A percentile compares a stretch with the other conserved stretches of the same genome.
These are phyloP conservation scores for Hormiphora californensis DNA, from an alignment of 37 sponge, comb jelly and placozoan genomes.

Conservation along the genomic window DNA sequence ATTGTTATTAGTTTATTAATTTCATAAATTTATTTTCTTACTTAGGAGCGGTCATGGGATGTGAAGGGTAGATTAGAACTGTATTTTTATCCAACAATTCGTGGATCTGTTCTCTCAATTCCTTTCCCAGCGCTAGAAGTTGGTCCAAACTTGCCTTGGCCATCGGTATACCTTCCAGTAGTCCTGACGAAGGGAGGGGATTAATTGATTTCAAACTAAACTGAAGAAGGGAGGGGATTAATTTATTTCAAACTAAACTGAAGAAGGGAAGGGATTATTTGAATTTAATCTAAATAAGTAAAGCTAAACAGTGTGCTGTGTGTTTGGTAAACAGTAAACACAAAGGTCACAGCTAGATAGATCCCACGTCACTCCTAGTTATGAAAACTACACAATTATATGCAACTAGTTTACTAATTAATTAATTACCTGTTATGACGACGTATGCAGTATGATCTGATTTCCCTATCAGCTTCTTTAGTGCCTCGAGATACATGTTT, in stretches of 20 bases:
- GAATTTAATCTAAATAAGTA: too few species aligned
- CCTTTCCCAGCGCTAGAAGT: neutral
- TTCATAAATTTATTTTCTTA: neutral
- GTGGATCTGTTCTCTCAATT: conserved; percentile 56
- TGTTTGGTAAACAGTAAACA: too few species aligned
- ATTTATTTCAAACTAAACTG: too few species aligned
- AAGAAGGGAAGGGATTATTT: too few species aligned
- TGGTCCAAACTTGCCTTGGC: conserved; percentile 11
- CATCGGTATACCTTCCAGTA: conserved; percentile 23
- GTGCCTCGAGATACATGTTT: conserved; percentile 5
- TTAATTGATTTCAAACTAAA: too few species aligned
- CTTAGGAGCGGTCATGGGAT: conserved; percentile 59
- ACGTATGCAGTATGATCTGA: conserved; percentile 6
- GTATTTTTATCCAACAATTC: conserved; percentile 58
- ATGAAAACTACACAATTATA: too few species aligned
- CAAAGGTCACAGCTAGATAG: too few species aligned
- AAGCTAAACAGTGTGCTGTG: too few species aligned
- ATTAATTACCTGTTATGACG: conserved; percentile 33
- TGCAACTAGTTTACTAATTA: too few species aligned
- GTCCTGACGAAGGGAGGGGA: too few species aligned
- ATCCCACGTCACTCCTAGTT: too few species aligned
- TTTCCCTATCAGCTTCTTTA: conserved; percentile 11
- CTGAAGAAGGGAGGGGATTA: too few species aligned
- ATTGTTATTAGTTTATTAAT: neutral
- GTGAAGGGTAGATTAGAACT: conserved; percentile 63